Percentiles rank a stretch among this genome's conserved stretches.
Conservation (phyloP, 2,888 invertebrate species). For the Drosophila barbarae region DNA sequence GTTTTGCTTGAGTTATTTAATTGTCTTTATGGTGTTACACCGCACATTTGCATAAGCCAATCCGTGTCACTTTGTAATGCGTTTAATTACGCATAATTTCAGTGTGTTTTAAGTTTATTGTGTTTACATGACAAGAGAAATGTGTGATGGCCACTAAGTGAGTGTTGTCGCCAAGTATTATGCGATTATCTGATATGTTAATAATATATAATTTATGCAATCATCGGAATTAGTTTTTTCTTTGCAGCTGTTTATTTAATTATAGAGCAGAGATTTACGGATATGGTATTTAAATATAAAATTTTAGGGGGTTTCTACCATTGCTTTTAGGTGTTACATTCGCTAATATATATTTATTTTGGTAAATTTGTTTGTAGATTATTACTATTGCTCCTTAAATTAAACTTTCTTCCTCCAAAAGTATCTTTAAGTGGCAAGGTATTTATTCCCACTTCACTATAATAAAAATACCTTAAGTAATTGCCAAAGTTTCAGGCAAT, state of each 20-base stretch:
- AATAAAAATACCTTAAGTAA: conserved; percentile 1
- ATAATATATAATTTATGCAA: conserved; percentile 1
- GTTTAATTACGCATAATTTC: conserved; percentile 40
- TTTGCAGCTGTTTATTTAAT: not conserved
- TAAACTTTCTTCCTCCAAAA: not conserved
- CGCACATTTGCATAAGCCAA: conserved; percentile 35
- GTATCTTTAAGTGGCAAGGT: not conserved
- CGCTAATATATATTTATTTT: no score
- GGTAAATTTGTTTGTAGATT: not conserved
- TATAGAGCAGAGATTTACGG: not conserved
- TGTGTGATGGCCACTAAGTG: conserved; percentile 16
- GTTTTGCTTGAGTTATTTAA: conserved; percentile 37
- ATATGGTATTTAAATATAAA: not conserved
- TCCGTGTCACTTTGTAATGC: conserved; percentile 24
- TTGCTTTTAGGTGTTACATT: no score
- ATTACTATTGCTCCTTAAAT: not conserved
- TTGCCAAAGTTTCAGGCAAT: conserved; percentile 15
- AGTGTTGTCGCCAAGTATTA: conserved; percentile 2
- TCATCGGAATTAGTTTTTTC: not conserved
- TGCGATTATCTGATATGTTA: conserved; percentile 17
- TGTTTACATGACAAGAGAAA: conserved; percentile 37
- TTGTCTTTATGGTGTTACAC: conserved; percentile 25
- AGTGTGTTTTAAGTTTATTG: conserved; percentile 33
- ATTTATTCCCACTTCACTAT: not conserved
- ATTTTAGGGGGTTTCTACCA: not conserved